Percentiles rank a stretch among this genome's conserved stretches.
phyloP scores from a whole-genome alignment of 2,888 invertebrate species.

The Nowickia ferox region DNA sequence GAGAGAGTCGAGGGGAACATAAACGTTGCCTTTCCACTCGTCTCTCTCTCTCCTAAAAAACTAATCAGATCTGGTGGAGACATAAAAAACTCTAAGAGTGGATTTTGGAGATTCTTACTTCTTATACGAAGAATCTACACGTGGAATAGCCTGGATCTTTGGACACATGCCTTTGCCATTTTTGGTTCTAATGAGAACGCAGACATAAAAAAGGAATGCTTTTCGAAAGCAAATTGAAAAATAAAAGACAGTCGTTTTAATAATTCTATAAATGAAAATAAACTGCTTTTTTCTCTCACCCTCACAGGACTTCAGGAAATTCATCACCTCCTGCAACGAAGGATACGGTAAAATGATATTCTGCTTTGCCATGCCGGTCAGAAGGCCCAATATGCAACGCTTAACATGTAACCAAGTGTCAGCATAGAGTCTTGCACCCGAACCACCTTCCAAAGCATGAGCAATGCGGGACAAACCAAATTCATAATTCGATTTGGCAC shows the following conservation, averaged over 20 bases:
- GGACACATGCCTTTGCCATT: too few relatives aligned
- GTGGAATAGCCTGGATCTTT: too few relatives aligned
- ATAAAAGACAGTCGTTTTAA: neutral
- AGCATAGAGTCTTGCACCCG: slow-evolving; percentile 91
- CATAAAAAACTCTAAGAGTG: too few relatives aligned
- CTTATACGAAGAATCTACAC: too few relatives aligned
- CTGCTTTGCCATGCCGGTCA: slow-evolving; percentile 93
- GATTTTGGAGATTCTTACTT: too few relatives aligned
- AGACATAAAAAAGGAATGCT: too few relatives aligned
- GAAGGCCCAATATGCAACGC: slow-evolving; percentile 94
- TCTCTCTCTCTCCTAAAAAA: too few relatives aligned
- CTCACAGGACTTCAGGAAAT: slow-evolving; percentile 94
- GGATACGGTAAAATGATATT: slow-evolving; percentile 91
- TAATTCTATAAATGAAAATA: neutral
- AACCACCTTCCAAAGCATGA: slow-evolving; percentile 89
- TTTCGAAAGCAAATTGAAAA: too few relatives aligned
- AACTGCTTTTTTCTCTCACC: slow-evolving; percentile 81
- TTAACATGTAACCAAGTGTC: slow-evolving; percentile 99
- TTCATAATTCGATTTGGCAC: slow-evolving; percentile 99
- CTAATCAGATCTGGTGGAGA: too few relatives aligned
- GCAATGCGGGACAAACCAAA: slow-evolving; percentile 99
- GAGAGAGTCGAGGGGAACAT: too few relatives aligned
- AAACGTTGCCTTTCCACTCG: too few relatives aligned
- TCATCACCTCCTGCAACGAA: slow-evolving; percentile 91
- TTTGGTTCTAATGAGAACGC: too few relatives aligned